These are phyloP conservation scores for Channallabes apus DNA, from an alignment of 2,797 vertebrate genomes.

Conservation along the genomic window DNA sequence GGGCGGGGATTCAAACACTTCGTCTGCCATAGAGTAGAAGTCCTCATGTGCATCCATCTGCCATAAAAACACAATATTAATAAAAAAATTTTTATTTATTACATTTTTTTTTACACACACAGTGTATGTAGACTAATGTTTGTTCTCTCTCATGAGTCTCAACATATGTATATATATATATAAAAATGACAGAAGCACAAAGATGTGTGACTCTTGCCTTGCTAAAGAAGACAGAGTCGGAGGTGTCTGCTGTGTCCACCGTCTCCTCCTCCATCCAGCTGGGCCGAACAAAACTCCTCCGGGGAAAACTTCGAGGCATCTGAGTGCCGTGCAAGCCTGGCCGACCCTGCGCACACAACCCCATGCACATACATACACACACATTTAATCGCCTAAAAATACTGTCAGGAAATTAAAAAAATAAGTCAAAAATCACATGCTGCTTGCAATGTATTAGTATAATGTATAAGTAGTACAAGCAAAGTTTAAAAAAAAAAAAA, in stretches of 20 bases:
- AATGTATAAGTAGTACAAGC: too few relatives aligned
- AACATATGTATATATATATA: too few relatives aligned
- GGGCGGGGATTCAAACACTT: slow-evolving; percentile 94
- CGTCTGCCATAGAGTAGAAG: slow-evolving; percentile 88
- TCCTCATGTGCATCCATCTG: slow-evolving; percentile 85
- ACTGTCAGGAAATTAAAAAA: neutral
- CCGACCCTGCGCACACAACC: slow-evolving; percentile 75
- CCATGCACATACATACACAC: neutral
- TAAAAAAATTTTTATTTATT: too few relatives aligned
- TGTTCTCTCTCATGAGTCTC: too few relatives aligned
- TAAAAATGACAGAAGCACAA: neutral
- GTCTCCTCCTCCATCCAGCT: slow-evolving; percentile 91
- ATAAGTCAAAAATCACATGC: too few relatives aligned
- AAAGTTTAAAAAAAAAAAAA: too few relatives aligned
- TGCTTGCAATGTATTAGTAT: neutral
- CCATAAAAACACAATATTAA: neutral
- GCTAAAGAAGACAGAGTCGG: slow-evolving; percentile 91
- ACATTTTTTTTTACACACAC: too few relatives aligned
- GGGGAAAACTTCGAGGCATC: slow-evolving; percentile 71
- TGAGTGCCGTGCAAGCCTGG: slow-evolving; percentile 76
- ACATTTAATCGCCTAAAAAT: neutral
- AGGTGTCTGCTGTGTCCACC: slow-evolving; percentile 80
- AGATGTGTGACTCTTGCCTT: slow-evolving; percentile 78
- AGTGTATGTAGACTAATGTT: too few relatives aligned
- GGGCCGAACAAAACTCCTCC: slow-evolving; percentile 84